Evolutionary conservation across 1,140 invertebrate species (phyloP), one percentile per base, ranked within the genome.

Genomic region (Glomeris maerens): DNA sequence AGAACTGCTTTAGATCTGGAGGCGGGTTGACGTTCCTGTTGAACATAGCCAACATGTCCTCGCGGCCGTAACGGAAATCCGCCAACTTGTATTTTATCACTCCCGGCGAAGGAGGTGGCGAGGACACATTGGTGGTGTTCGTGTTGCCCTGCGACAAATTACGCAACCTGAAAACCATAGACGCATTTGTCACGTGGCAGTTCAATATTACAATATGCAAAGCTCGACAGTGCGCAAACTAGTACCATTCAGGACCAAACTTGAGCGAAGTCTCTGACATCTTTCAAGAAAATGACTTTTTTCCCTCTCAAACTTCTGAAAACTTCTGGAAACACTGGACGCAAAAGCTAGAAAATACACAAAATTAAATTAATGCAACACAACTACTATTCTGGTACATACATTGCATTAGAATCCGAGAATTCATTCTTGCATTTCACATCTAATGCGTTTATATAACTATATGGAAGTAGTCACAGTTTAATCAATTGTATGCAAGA

Each of bases 21-120:
- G 83, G 82, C 47, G 80, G 70, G 59, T 74, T 73, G 47, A 74
- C 70, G 59, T 71, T 74, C 57, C 77, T 76, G 57, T 84, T 77
- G 61, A 79, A 89, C 27, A 90, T 63, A 38, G 83, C 82, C 50
- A 92, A 66, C 84, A 92, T 88, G 62, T 91, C 86, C 68, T 92
- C 87, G 56, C 84, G 71, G 26, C 84, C 84, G 59, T 90, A 90
- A 52, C 79, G 72, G 74, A 80, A 74, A 56, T 85, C 80, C 57
- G 82, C 80, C 47, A 82, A 66, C 63, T 84, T 68, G 51, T 64
- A 67, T 47, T 67, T 66, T 38, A 59, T 57, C 20, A 58, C 47
- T n/a, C 60, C 56, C 48, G 67, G 64, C 5, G 65, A 60, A 41
- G 63, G 61, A 26, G 67, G 63, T 26, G 68, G 61, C 17, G 65